Percentiles rank a stretch among this genome's conserved stretches.
Conservation (phyloP, 2,888 invertebrate genomes). For the Pristionchus arcanus region DNA sequence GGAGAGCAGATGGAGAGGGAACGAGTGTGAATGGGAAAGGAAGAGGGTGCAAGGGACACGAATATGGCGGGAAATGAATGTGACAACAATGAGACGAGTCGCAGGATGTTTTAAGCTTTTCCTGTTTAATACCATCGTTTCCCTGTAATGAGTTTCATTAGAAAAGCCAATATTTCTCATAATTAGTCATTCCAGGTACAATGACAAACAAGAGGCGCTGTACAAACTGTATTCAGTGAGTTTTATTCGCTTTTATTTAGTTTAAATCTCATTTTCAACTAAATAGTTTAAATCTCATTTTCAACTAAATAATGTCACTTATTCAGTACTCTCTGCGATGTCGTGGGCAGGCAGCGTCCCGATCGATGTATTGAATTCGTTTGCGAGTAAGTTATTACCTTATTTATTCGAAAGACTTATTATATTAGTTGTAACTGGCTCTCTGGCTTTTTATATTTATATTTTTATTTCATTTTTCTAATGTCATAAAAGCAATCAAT, state of each 20-base stretch:
- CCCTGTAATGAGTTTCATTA: too few species aligned
- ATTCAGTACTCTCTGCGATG: conserved; percentile 35
- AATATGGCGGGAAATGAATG: neutral
- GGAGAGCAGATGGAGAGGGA: neutral
- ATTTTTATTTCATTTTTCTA: too few species aligned
- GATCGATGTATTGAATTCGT: conserved; percentile 21
- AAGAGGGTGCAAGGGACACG: neutral
- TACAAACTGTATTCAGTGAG: conserved; percentile 28
- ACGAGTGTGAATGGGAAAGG: neutral
- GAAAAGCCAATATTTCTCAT: neutral
- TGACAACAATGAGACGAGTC: too few species aligned
- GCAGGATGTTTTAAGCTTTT: too few species aligned
- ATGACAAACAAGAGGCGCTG: conserved; percentile 23
- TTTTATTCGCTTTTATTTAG: neutral
- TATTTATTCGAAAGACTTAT: neutral
- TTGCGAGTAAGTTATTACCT: conserved; percentile 30
- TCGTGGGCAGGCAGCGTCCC: conserved; percentile 26
- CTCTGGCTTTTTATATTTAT: too few species aligned
- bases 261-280: neutral
- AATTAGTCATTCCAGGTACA: neutral
- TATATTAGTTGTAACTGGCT: neutral
- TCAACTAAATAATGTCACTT: too few species aligned
- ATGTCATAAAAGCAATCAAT: too few species aligned
- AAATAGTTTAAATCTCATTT: neutral
- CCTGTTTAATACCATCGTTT: too few species aligned